A percentile compares a stretch with the other conserved stretches of the same genome.
Evolutionary conservation across 1,140 invertebrate species (phyloP).

Genomic region (Calosoma granatense): DNA sequence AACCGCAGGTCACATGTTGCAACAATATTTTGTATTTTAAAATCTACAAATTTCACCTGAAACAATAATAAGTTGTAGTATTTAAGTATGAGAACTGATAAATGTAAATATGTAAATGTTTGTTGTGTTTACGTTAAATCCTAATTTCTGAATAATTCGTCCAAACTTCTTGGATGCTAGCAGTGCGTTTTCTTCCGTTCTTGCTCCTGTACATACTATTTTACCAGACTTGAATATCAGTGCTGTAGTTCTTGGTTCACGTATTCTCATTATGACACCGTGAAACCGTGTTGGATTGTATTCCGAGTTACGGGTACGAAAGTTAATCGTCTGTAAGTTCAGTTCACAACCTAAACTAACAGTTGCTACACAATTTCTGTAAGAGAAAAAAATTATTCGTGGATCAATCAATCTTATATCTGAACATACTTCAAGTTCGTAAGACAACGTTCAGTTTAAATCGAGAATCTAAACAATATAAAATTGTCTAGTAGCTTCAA

Average conservation of each 20-base stretch:
- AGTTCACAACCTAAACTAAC: constrained; percentile 83
- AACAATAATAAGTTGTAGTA: constrained; percentile 28
- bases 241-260: constrained; percentile 93
- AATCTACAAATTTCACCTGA: constrained; percentile 89
- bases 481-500: no score
- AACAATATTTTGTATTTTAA: constrained; percentile 99
- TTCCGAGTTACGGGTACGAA: constrained; percentile 95
- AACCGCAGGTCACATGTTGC: constrained; percentile 97
- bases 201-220: constrained; percentile 96
- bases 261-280: constrained; percentile 96
- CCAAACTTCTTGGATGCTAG: constrained; percentile 95
- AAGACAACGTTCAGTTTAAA: not conserved
- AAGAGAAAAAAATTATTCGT: constrained; percentile 20
- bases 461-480: not conserved
- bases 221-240: constrained; percentile 97
- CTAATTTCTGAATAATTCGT: constrained; percentile 95
- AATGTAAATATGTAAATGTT: constrained; percentile 2
- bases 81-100: constrained; percentile 12
- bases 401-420: not conserved
- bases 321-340: constrained; percentile 84
- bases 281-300: constrained; percentile 98
- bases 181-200: constrained; percentile 88
- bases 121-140: constrained; percentile 70
- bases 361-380: constrained; percentile 89
- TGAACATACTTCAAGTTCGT: not conserved